Evolutionary conservation across 92 coral and sea anemone genomes (phyloP).

Genomic region (Palythoa heliodiscus): DNA sequence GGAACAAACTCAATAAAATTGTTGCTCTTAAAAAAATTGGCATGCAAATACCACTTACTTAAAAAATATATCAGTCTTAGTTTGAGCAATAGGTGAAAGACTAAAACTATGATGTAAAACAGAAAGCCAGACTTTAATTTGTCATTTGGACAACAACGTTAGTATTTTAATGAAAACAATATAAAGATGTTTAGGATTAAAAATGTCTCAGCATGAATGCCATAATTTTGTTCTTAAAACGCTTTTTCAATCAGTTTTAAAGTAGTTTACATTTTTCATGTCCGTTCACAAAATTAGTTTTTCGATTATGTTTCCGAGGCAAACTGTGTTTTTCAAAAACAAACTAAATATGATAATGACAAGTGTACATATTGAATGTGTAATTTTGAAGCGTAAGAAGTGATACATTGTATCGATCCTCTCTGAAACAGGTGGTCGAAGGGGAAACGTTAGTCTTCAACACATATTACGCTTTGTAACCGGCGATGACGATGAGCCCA

Average conservation of each 20-base stretch:
- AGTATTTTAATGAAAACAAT: not conserved
- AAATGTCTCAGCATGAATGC: not conserved
- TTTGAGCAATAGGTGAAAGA: no score
- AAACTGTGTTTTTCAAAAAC: no score
- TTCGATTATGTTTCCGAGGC: not conserved
- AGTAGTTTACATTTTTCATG: not conserved
- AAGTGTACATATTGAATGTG: not conserved
- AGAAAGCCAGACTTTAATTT: not conserved
- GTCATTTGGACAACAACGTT: not conserved
- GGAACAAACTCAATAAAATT: not conserved
- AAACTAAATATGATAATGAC: not conserved
- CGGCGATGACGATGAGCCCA: conserved; percentile 57
- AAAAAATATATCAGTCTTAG: not conserved
- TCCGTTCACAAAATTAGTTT: not conserved
- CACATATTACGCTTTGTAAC: conserved; percentile 57
- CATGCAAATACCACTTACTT: not conserved
- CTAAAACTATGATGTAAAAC: not conserved
- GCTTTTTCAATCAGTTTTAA: not conserved
- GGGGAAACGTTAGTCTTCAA: conserved; percentile 51
- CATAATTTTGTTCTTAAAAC: not conserved
- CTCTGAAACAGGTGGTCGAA: conserved; percentile 47
- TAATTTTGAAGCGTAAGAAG: not conserved
- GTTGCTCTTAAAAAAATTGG: not conserved
- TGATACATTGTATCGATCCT: not conserved
- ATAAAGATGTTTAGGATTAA: not conserved